Evolutionary conservation across 2,113 vertebrate species (phyloP), one percentile per base, ranked within the genome.

Genomic region (Terrapene triunguis): DNA sequence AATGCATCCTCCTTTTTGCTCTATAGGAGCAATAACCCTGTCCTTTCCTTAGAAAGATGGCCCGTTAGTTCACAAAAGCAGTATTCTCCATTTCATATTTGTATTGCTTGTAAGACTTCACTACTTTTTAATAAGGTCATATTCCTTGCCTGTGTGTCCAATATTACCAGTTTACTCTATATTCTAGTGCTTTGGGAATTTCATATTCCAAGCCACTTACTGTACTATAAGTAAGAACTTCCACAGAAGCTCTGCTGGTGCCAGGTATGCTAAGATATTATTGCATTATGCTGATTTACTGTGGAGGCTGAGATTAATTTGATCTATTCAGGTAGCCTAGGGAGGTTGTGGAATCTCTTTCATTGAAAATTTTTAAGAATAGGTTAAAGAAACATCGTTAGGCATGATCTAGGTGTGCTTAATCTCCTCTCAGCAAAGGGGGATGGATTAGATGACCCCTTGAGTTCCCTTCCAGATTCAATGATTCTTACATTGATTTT

Each of bases 131-230:
- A 96, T 97, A 96, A 96, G 85, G 78, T 88, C 89, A 85, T 80
- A 96, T 95, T 96, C 96, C 92, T 96, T 96, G 81, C 91, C 96
- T 94, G 65, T 96, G 94, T 93, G 11, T 25, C 96, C 92, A 93
- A 97, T 96, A 96, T 96, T 93, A 92, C 89, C 87, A 90, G 85
- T 84, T 97, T 93, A 93, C 94, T 93, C 96, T 80, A 84, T 90
- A 42, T 96, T 93, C 82, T 89, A 85, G 94, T 96, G 94, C 94
- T 96, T 88, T 93, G 96, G 95, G 94, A 96, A 96, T 97, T 97
- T 91, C 1, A 1, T 94, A 83, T 96, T 97, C 93, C 91, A 82
- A 97, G 94, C 95, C 94, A 90, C 85, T 97, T 94, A 88, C 57
- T 87, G 89, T 91, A 92, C 84, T 85, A 88, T 92, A 97, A 97